These are phyloP conservation scores for Eurystomus gularis DNA, from an alignment of 2,113 vertebrate genomes.

Conservation along the genomic window DNA sequence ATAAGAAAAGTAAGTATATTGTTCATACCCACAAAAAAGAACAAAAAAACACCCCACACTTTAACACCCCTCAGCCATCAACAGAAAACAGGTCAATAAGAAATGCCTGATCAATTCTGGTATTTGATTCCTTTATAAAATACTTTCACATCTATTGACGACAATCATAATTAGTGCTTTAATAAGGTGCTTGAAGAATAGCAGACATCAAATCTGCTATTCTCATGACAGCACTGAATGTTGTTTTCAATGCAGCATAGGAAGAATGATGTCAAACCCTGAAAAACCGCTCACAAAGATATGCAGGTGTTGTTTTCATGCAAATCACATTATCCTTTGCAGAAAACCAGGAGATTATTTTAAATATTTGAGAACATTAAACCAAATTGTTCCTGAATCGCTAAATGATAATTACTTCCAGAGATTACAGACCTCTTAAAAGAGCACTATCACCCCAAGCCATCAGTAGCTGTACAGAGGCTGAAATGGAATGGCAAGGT, in stretches of 20 bases:
- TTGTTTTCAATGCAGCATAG: not conserved
- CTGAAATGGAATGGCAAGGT: not conserved
- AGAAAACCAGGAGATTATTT: not conserved
- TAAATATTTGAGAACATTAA: not conserved
- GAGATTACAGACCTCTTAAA: not conserved
- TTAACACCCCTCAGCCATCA: rapidly evolving
- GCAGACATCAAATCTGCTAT: not conserved
- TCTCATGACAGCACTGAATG: not conserved
- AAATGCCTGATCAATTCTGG: not conserved
- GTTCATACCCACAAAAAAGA: not conserved
- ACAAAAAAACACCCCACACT: no score
- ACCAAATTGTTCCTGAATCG: not conserved
- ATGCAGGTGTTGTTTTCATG: not conserved
- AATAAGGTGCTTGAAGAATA: not conserved
- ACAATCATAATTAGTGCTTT: not conserved
- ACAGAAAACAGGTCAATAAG: not conserved
- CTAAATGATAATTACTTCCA: not conserved
- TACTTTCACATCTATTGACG: not conserved
- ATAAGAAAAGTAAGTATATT: no score
- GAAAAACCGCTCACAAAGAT: not conserved
- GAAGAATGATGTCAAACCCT: not conserved
- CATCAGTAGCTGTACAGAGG: not conserved
- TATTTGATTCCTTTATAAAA: not conserved
- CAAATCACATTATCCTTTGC: not conserved
- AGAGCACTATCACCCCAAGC: not conserved